These are phyloP conservation scores for Toxonevra muliebris DNA, from an alignment of 2,888 invertebrate genomes.

Conservation along the genomic window DNA sequence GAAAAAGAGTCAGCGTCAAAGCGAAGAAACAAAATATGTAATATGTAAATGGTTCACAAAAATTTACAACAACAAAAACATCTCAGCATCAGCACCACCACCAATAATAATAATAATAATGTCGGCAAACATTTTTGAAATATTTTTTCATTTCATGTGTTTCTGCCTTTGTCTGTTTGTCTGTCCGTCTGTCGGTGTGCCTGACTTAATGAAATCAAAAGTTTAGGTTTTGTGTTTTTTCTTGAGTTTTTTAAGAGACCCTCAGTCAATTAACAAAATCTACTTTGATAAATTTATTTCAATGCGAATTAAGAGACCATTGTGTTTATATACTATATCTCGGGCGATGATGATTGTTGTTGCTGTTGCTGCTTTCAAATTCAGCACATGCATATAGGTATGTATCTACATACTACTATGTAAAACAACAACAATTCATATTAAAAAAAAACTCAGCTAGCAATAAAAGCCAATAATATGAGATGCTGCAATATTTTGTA, in stretches of 20 bases:
- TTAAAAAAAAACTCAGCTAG: neutral
- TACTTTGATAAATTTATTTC: slow-evolving; percentile 22
- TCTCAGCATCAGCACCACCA: neutral
- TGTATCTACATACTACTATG: neutral
- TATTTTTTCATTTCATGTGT: neutral
- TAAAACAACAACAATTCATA: neutral
- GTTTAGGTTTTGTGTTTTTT: slow-evolving; percentile 5
- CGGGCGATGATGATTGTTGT: too few relatives aligned
- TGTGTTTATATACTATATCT: neutral
- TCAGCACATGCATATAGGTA: neutral
- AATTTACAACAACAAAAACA: slow-evolving; percentile 2
- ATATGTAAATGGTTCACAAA: neutral
- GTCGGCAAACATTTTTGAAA: slow-evolving; percentile 15
- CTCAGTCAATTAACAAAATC: slow-evolving; percentile 27
- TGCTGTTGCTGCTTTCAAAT: too few relatives aligned
- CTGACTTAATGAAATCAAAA: slow-evolving; percentile 9
- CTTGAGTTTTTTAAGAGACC: neutral
- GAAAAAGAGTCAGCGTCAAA: too few relatives aligned
- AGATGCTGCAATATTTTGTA: slow-evolving; percentile 18
- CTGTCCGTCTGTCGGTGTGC: too few relatives aligned
- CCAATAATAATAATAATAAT: slow-evolving; percentile 9
- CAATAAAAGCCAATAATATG: slow-evolving; percentile 18
- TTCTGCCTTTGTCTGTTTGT: too few relatives aligned
- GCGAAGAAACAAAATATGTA: slow-evolving; percentile 1
- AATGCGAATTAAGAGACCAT: slow-evolving; percentile 22